Percentiles rank a stretch among this genome's conserved stretches.
phyloP scores from a whole-genome alignment of 2,888 invertebrate species.

The Mechanitis mazaeus region DNA sequence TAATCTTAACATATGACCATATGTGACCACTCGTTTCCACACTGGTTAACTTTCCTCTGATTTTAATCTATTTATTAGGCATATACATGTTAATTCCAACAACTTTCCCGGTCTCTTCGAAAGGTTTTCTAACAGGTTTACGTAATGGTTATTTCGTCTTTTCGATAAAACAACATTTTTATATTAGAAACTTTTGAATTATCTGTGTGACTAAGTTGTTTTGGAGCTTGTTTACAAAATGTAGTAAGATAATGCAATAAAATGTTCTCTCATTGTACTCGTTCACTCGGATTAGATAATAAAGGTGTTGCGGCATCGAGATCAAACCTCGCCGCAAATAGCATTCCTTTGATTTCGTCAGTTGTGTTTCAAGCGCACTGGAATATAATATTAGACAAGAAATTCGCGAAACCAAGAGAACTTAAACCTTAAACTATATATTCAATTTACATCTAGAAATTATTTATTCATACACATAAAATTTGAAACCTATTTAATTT shows the following conservation, averaged over 20 bases:
- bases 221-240: background rate
- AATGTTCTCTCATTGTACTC: conserved; percentile 17
- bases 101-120: conserved; percentile 29
- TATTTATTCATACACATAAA: conserved; percentile 1
- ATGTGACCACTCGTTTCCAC: conserved; percentile 44
- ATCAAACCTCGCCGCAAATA: conserved; percentile 15
- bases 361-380: conserved; percentile 1
- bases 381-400: too few species aligned
- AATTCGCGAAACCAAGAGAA: too few species aligned
- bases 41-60: conserved; percentile 48
- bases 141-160: conserved; percentile 30
- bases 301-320: conserved; percentile 11
- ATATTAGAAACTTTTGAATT: background rate
- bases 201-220: background rate
- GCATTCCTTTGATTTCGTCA: conserved; percentile 9
- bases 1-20: conserved; percentile 44
- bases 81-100: conserved; percentile 21
- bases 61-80: conserved; percentile 29
- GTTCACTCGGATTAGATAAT: conserved; percentile 21
- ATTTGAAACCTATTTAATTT: background rate
- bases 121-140: conserved; percentile 23
- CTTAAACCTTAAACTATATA: too few species aligned
- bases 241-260: background rate
- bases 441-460: background rate
- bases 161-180: background rate